Evolutionary conservation across 2,113 vertebrate species (phyloP).

Genomic region (Tachysurus fulvidraco): DNA sequence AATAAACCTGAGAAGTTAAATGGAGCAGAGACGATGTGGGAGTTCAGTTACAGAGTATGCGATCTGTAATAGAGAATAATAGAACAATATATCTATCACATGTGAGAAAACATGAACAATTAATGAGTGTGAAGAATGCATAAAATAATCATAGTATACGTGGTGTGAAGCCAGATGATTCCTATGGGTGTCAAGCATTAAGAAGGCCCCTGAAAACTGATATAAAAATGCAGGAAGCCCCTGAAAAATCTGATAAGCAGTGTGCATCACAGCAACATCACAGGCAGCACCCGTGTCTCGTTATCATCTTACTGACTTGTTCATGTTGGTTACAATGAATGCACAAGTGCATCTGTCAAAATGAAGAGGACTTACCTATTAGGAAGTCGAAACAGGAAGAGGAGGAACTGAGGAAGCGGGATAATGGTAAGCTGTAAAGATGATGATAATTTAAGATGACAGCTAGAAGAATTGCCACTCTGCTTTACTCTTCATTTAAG

Average conservation of each 20-base stretch:
- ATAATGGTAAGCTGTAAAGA: background rate
- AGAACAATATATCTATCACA: background rate
- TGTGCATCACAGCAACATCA: background rate
- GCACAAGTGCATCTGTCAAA: slow-evolving; percentile 10
- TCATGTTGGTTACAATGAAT: slow-evolving; percentile 6
- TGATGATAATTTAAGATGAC: background rate
- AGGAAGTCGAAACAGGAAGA: background rate
- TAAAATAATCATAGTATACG: background rate
- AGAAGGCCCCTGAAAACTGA: background rate
- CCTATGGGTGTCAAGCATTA: background rate
- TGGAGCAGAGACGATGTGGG: background rate
- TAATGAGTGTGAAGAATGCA: background rate
- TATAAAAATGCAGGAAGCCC: background rate
- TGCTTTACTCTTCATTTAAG: background rate
- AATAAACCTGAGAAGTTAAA: background rate
- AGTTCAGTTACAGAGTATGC: background rate
- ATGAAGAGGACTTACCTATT: background rate
- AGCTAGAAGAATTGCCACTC: background rate
- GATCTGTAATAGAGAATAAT: background rate
- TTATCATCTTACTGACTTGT: background rate
- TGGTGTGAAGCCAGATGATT: background rate
- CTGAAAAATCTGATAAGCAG: background rate
- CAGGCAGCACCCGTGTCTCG: background rate
- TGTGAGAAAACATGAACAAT: background rate
- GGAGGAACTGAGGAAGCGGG: background rate